A percentile compares a stretch with the other conserved stretches of the same genome.
These are phyloP conservation scores for Celastrina argiolus DNA, from an alignment of 2,888 invertebrate species.

Conservation along the genomic window DNA sequence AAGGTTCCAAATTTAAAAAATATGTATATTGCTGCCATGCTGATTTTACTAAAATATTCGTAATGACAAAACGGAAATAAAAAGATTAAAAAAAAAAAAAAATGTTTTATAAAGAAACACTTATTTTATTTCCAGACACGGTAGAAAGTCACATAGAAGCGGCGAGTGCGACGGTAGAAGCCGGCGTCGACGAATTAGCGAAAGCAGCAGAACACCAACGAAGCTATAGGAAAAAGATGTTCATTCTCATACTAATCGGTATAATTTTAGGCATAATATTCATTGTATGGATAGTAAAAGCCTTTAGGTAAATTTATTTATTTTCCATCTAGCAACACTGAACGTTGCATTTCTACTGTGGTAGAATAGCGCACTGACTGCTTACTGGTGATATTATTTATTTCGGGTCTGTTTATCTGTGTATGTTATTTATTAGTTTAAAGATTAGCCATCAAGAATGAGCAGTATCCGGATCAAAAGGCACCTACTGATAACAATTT, in stretches of 20 bases:
- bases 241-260: conserved; percentile 82
- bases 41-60: no score
- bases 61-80: no score
- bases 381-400: conserved; percentile 22
- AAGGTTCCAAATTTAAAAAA: no score
- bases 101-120: no score
- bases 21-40: no score
- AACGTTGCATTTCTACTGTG: neutral
- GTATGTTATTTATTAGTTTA: conserved; percentile 2
- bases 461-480: no score
- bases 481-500: no score
- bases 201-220: conserved; percentile 90
- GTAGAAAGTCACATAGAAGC: conserved; percentile 90
- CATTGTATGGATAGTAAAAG: conserved; percentile 81
- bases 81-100: no score
- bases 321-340: conserved; percentile 14
- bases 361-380: conserved; percentile 16
- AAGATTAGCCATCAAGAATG: neutral
- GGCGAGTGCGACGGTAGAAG: conserved; percentile 85
- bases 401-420: conserved; percentile 18
- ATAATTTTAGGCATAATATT: conserved; percentile 82
- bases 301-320: conserved; percentile 74
- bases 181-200: conserved; percentile 86
- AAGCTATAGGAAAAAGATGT: conserved; percentile 83
- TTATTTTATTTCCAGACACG: conserved; percentile 78